These are phyloP conservation scores for Alloscopus bannaensis DNA, from an alignment of 2,888 invertebrate species.

Conservation along the genomic window DNA sequence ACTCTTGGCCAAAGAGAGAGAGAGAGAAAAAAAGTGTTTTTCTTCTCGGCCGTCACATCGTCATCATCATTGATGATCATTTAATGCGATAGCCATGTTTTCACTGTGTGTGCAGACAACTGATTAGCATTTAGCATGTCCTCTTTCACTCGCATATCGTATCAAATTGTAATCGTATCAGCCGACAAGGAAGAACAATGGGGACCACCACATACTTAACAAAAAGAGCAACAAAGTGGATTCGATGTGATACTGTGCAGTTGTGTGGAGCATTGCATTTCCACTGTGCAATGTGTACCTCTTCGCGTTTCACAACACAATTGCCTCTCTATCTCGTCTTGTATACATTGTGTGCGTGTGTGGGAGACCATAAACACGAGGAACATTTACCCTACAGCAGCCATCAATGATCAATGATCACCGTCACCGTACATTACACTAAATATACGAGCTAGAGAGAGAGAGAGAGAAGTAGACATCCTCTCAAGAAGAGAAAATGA, in stretches of 20 bases:
- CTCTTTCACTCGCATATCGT: constrained; percentile 7
- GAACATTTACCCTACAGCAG: constrained; percentile 38
- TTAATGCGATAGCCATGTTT: constrained; percentile 60
- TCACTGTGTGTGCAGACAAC: constrained; percentile 14
- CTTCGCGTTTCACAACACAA: too few species aligned
- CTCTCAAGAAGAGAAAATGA: constrained; percentile 34
- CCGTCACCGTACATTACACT: constrained; percentile 20
- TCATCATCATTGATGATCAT: constrained; percentile 33
- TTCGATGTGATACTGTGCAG: neutral
- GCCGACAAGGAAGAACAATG: constrained; percentile 32
- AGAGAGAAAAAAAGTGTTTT: too few species aligned
- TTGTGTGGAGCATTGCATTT: neutral
- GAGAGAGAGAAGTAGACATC: constrained; percentile 8
- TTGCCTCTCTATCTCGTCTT: neutral
- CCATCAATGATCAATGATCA: constrained; percentile 45
- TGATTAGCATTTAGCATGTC: constrained; percentile 40
- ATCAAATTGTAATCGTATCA: constrained; percentile 25
- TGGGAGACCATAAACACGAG: constrained; percentile 39
- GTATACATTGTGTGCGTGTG: constrained; percentile 26
- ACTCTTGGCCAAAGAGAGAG: constrained; percentile 23
- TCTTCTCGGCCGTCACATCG: neutral
- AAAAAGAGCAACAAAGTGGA: neutral
- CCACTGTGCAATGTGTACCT: neutral
- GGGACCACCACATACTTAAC: constrained; percentile 2
- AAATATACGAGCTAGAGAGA: neutral